Evolutionary conservation across 2,888 invertebrate species (phyloP), one percentile per base, ranked within the genome.

Genomic region (Dolichomitus sp.): DNA sequence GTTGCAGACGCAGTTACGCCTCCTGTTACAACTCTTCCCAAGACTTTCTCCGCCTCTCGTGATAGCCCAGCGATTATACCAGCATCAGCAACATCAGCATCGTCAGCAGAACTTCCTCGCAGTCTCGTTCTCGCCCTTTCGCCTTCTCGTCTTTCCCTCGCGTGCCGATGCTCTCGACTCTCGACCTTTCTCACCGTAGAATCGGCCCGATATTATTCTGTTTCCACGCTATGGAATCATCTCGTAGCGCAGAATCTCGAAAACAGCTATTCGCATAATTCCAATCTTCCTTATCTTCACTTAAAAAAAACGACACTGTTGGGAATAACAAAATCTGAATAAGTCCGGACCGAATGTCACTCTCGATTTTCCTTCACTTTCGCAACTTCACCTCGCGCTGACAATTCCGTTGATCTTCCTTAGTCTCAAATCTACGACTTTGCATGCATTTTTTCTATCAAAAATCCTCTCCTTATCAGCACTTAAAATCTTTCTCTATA

Each of bases 131-230:
- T 76, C 81, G 77, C 83, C 73, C 83, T 84, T 79, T 83, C 78
- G 69, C 85, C 75, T 69, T 78, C 84, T 81, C 79, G 54, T 80
- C 61, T 80, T 68, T 72, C 61, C 75, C 77, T 82, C 83, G 84
- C 84, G 81, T 78, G 84, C 81, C 84, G 45, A 68, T 75, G 66
- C 84, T 81, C 79, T 81, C 81, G 81, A 81, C 84, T 84, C 81
- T 81, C 78, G 84, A 81, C 81, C 80, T 80, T 83, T 83, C 83
- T 80, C 80, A 83, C 83, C 83, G 69, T 73, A 45, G 40, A 68
- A 77, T 81, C 81, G 54, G 45, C 40, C 27, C 68, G 45, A 33
- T 50, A 30, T 69, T 50, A 30, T 69, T 69, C 23, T 23, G 45
- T 30, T 66, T 54, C 66, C 57, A 66, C 54, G 73, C 70, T 78